Evolutionary conservation across 2,797 vertebrate species (phyloP).

Genomic region (Vireo griseus): DNA sequence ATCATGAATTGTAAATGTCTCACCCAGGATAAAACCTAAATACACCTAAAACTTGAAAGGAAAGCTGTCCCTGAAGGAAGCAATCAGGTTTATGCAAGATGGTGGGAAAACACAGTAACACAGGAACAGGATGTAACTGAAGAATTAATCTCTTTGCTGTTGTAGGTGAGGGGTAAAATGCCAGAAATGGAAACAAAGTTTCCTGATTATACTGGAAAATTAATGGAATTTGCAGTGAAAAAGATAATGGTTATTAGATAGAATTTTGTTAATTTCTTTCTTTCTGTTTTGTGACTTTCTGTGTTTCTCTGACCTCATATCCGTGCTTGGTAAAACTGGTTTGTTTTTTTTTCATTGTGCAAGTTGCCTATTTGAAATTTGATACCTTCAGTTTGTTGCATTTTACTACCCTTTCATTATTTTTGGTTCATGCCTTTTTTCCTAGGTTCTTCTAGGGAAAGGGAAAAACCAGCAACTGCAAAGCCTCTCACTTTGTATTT

Average conservation of each 20-base stretch:
- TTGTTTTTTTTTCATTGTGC: not conserved
- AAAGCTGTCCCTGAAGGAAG: conserved; percentile 2
- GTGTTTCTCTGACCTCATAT: not conserved
- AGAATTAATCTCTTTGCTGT: conserved; percentile 43
- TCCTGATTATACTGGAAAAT: conserved; percentile 36
- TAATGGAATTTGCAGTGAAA: not conserved
- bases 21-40: not conserved
- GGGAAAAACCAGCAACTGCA: not conserved
- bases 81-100: conserved; percentile 42
- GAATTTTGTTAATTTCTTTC: not conserved
- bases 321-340: not conserved
- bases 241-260: not conserved
- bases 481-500: not conserved
- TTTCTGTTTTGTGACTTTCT: not conserved
- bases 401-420: not conserved
- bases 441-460: not conserved
- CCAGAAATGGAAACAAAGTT: conserved; percentile 62
- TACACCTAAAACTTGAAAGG: conserved; percentile 29
- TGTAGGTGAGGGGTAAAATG: conserved; percentile 62
- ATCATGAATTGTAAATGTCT: not conserved
- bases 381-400: not conserved
- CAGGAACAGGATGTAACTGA: conserved; percentile 63
- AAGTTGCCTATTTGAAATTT: not conserved
- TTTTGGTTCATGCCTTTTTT: not conserved
- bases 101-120: conserved; percentile 47